Conservation (phyloP, 1,140 invertebrate genomes). For the Aphaenogaster ashmeadi region DNA sequence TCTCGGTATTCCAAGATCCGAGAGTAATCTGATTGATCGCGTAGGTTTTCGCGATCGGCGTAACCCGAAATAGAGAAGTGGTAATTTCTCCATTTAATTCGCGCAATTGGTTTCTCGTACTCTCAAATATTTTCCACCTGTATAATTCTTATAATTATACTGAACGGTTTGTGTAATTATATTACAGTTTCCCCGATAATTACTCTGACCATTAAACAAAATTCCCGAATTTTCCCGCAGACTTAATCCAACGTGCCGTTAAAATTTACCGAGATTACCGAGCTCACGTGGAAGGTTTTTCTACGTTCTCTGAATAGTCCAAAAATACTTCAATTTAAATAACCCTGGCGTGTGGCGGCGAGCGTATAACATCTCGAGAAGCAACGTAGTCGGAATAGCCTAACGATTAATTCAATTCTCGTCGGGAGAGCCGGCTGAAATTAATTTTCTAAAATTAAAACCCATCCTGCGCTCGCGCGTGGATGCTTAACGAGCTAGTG, state of each 20-base stretch:
- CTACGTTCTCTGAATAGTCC: neutral
- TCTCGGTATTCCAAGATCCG: neutral
- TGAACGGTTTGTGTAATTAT: neutral
- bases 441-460: constrained; percentile 57
- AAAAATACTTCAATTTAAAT: constrained; percentile 33
- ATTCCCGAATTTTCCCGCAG: neutral
- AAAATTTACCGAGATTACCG: constrained; percentile 24
- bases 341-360: neutral
- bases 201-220: constrained; percentile 19
- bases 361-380: constrained; percentile 1
- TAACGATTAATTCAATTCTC: constrained; percentile 53
- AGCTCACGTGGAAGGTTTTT: neutral
- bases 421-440: neutral
- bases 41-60: neutral
- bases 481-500: constrained; percentile 28
- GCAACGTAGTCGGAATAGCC: neutral
- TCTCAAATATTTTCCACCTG: neutral
- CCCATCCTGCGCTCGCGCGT: neutral
- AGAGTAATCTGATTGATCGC: constrained; percentile 9
- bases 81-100: neutral
- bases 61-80: neutral
- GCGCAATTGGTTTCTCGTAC: neutral
- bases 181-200: constrained; percentile 15
- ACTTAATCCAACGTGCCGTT: constrained; percentile 6
- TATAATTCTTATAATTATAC: constrained; percentile 12